phyloP scores from a whole-genome alignment of 2,113 vertebrate genomes.

The Podiceps cristatus region DNA sequence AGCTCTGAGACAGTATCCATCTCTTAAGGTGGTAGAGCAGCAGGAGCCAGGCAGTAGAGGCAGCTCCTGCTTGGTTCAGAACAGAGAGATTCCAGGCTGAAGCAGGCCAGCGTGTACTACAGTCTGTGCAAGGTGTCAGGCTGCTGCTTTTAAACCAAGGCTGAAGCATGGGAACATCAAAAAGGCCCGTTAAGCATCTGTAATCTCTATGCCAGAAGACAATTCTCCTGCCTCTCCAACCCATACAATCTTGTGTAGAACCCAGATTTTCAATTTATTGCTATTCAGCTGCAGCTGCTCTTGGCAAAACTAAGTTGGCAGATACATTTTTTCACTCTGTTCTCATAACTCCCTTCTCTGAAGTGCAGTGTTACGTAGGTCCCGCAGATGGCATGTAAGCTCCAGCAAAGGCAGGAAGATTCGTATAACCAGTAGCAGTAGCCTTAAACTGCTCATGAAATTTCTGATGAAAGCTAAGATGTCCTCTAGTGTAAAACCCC shows the following conservation, averaged over 20 bases:
- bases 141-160: not conserved
- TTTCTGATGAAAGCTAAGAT: constrained; percentile 28
- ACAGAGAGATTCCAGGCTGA: not conserved
- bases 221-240: not conserved
- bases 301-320: not conserved
- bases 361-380: not conserved
- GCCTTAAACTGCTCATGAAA: not conserved
- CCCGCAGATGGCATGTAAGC: constrained; percentile 2
- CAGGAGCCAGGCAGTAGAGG: not conserved
- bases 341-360: not conserved
- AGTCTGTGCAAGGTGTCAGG: not conserved
- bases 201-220: not conserved
- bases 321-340: accelerated
- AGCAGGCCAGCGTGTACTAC: accelerated
- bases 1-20: not conserved
- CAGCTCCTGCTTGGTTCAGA: not conserved
- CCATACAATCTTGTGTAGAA: not conserved
- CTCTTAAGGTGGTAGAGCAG: not conserved
- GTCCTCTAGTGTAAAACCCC: not conserved
- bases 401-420: not conserved
- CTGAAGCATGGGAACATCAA: not conserved
- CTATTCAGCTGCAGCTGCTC: not conserved
- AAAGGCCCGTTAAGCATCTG: not conserved
- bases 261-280: not conserved
- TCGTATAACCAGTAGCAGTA: accelerated